Evolutionary conservation across 2,888 invertebrate species (phyloP), one percentile per base, ranked within the genome.

Genomic region (Lasioglossum villosulum): DNA sequence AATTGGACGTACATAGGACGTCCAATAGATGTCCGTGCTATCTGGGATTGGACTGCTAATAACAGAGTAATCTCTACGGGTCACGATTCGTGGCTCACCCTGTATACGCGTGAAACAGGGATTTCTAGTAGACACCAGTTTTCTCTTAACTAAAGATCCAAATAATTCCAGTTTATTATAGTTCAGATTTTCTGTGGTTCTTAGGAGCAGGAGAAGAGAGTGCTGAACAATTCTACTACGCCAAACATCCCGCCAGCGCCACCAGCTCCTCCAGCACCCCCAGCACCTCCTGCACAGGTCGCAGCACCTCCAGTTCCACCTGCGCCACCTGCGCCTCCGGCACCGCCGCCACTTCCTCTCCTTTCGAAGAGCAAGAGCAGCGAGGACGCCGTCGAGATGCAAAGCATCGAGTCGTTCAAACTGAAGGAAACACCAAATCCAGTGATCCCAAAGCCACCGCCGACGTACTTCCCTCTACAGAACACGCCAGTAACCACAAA

Each of bases 381-480:
- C 84, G 95, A 95, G 74, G 97, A 97, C 85, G 96, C 96, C 56
- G 97, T 97, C 19, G 97, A 97, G 95, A 96, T 97, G 96, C 97
- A 97, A 92, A 97, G 97, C 37, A 95, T 97, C 90, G 97, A 97
- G 94, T 97, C 97, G 8, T 97, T 97, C 95, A 97, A 97, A 92
- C 94, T 97, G 89, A 97, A 97, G 88, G 97, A 97, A 93, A 96
- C 97, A 39, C 95, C 96, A 6, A 96, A 96, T 82, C 95, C 96
- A 39, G 95, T 95, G 80, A 96, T 95, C 82, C 97, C 97, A 68
- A 97, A 96, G 92, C 97, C 97, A 14, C 97, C 97, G 27, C 96
- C 96, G 42, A 96, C 96, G 76, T 97, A 97, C 93, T 97, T 97
- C 93, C 96, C 96, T 0, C 93, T 94, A 68, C 91, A 93, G 42